Percentiles rank a stretch among this genome's conserved stretches.
These are phyloP conservation scores for Artemia sinica DNA, from an alignment of 2,888 invertebrate species.

Conservation along the genomic window DNA sequence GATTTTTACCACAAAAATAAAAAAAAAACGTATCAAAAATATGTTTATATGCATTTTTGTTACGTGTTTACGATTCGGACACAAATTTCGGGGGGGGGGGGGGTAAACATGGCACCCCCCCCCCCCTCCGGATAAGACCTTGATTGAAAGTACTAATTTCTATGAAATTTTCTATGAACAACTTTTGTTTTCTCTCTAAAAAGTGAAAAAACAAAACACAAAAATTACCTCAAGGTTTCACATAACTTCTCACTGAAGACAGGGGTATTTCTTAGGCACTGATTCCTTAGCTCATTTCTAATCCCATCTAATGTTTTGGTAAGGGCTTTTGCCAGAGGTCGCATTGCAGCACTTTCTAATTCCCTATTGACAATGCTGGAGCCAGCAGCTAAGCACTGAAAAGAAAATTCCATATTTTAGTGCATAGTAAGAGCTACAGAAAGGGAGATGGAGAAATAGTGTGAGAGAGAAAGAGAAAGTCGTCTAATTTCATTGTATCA, in stretches of 20 bases:
- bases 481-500: too few relatives aligned
- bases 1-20: too few relatives aligned
- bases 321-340: constrained; percentile 84
- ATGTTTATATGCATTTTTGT: too few relatives aligned
- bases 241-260: constrained; percentile 35
- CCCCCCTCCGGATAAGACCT: too few relatives aligned
- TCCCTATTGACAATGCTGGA: constrained; percentile 96
- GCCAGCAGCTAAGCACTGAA: constrained; percentile 85
- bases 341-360: constrained; percentile 83
- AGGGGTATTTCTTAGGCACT: constrained; percentile 49
- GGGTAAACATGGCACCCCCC: too few relatives aligned
- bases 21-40: too few relatives aligned
- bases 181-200: too few relatives aligned
- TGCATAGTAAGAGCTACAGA: background rate
- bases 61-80: too few relatives aligned
- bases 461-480: background rate
- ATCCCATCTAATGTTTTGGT: constrained; percentile 91
- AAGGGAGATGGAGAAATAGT: background rate
- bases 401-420: constrained; percentile 26
- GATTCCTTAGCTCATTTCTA: constrained; percentile 70
- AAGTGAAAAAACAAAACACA: too few relatives aligned
- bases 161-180: too few relatives aligned
- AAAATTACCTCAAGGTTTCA: constrained; percentile 35
- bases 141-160: too few relatives aligned
- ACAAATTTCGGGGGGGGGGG: too few relatives aligned